Base-by-base conservation (phyloP, 2,888 invertebrate genomes). In the Campopleginae sp. region DNA sequence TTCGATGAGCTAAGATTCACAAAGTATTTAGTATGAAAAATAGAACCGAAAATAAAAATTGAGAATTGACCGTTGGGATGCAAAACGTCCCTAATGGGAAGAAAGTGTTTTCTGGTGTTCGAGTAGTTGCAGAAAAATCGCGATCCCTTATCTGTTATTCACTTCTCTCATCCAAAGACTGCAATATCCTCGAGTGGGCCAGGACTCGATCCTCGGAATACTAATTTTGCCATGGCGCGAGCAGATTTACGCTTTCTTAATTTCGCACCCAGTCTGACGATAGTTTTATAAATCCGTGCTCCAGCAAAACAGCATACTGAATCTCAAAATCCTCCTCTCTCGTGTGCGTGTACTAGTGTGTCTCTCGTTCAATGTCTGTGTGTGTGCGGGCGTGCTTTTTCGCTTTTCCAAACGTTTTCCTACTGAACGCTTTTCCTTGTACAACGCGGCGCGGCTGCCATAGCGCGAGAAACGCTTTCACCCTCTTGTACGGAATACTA, bases 181-280 rank as follows among this genome's bases (percentile, higher is more conserved):
- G 63, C 76, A 79, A 82, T 82, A 80, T 82, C 80, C 68, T 87
- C 86, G 87, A 89, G 88, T 87, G 87, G 88, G 86, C 86, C 88
- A 87, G 90, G 89, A 90, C 90, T 91, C 90, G 91, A 90, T 90
- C 85, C 82, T 23, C 88, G 89, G 93, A 92, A 93, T 93, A 93
- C 93, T 92, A 92, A 93, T 93, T 92, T 90, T 89, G 61, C 65
- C 75, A 63, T 31, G 76, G 89, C 89, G 90, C 91, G 66, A 88
- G 90, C 91, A 89, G 90, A 92, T 92, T 92, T 92, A 92, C 92
- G 91, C 91, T 90, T 93, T 92, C 92, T 93, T 92, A 92, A 93
- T 93, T 93, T 93, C 91, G 90, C 80, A 71, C 87, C 87, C 78
- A 80, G 82, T 23, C 82, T 80, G 70, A 75, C 75, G 89, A 87